Base-by-base conservation (phyloP, 2,113 vertebrate genomes). In the Tupaia chinensis region DNA sequence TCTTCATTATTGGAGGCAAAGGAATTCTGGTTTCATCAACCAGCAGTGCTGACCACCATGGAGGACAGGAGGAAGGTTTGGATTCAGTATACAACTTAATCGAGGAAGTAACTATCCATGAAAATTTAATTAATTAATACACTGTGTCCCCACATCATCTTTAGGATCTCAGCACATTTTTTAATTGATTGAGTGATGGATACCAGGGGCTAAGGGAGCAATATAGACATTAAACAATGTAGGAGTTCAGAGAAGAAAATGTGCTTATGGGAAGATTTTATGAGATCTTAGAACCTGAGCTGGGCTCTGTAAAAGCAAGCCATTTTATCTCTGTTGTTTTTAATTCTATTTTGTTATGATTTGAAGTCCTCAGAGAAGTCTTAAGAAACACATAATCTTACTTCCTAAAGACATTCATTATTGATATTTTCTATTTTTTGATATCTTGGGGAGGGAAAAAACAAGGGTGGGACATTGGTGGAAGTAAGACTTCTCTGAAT, bases 321-420 rank as follows among this genome's bases (percentile, higher is more conserved):
- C 6, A 29, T 87, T 91, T 65, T 79, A 11, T 69, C 85, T 29
- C 17, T 34, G 22, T 81, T 74, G 25, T 3, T 81, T 91, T 73
- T 27, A 58, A 85, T 81, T 87, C 83, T 60, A 63, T 92, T 73
- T 95, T 91, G 54, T 79, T 58, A n/a, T 91, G 56, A 87, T 83
- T 96, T 95, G 34, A 92, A 93, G 61, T 82, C 60, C 14, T 87
- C 53, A 96, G 23, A 89, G 34, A 96, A 96, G 68, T 34, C 20
- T 91, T 96, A 87, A 70, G 32, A 27, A 93, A 84, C 61, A 84
- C 44, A 77, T 58, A 54, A 89, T 94, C 60, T 53, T 91, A 93
- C n/a, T 94, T 95, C 44, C 32, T 73, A 19, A 3, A 80, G 23
- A 76, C 11, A 83, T 34, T 23, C 22, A 61, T 89, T 68, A 27